Base-by-base conservation (phyloP, 2,888 invertebrate species). In the Stomorhina lunata region DNA sequence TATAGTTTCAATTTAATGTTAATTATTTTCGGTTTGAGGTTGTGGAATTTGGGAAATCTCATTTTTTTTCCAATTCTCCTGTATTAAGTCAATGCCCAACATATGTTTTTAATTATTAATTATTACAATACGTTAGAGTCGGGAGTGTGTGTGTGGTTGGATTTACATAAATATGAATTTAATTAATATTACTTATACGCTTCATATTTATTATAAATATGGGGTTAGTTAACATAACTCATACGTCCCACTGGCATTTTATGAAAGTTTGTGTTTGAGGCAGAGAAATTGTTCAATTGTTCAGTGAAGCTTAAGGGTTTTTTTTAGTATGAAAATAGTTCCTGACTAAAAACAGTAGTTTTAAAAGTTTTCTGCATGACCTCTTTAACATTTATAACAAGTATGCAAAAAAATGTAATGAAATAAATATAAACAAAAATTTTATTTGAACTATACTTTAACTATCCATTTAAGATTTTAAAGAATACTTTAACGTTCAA, bases 81-180 rank as follows among this genome's bases (percentile, higher is more conserved):
- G 12, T 15, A n/a, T 22, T 10, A 1, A 10, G 20, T 71, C 5
- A 22, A 48, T 20, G 25, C 12, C n/a, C 55, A 53, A 17, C 78
- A 72, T 65, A 7, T 78, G 78, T 48, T 78, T 71, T 78, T 48
- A 71, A 78, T 71, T 71, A 57, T 40, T 22, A 27, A 53, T 17
- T 45, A 29, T 10, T 32, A 15, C 10, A n/a, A 43, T 6, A 22
- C 1, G 22, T 34, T 1, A 15, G 15, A n/a, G 0, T n/a, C 5
- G 40, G 2, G 27, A 27, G 27, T 3, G n/a, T n/a, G n/a, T n/a
- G n/a, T n/a, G n/a, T 2, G 4, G 7, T 3, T n/a, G 12, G n/a
- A 2, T 27, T 27, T 27, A 15, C n/a, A 3, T 27, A 7, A 53
- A 53, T 25, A 53, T 53, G 27, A 27, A 15, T 27, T 53, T 53